Base-by-base conservation (phyloP, 2,797 vertebrate species). In the Ptychobarbus kaznakovi region DNA sequence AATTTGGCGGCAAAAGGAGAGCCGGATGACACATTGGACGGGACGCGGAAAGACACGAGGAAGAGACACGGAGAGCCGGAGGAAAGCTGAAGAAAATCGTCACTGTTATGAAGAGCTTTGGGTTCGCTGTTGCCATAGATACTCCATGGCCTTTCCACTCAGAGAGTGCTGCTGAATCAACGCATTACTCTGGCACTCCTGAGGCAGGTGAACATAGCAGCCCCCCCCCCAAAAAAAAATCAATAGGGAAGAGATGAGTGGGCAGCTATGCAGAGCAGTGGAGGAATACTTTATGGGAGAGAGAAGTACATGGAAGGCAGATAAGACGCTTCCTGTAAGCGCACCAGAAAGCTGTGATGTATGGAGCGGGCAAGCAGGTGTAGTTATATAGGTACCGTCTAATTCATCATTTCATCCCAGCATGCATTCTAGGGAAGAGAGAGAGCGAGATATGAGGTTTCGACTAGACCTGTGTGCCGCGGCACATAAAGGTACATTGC, bases 121-220 rank as follows among this genome's bases (percentile, higher is more conserved):
- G 77, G 78, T 86, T 86, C 25, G 51, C 86, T 49, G 86, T 92
- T 90, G 87, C 91, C 85, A 90, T 89, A 86, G 90, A 90, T 89
- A 92, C 82, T 42, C 32, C 40, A 70, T 85, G 80, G 82, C 78
- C 88, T 84, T 81, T 90, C 83, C 80, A 70, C 65, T 77, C 66
- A 63, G 73, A 88, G 85, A 90, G 83, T 56, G 80, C 80, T 44
- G 70, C 76, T 80, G 88, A 85, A 88, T 88, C 80, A 49, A 86
- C 72, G 56, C 69, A 86, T 89, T 87, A 81, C 56, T 76, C 81
- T n/a, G 79, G 86, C 84, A 72, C 82, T 83, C 49, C 25, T 9
- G 65, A 83, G 87, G 82, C 87, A 89, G 88, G 88, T 89, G 76
- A 87, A 81, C 61, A 72, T n/a, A n/a, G n/a, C 51, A 49, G 76